Conservation (phyloP, 1,140 invertebrate species). For the Brachystomella parvula region DNA sequence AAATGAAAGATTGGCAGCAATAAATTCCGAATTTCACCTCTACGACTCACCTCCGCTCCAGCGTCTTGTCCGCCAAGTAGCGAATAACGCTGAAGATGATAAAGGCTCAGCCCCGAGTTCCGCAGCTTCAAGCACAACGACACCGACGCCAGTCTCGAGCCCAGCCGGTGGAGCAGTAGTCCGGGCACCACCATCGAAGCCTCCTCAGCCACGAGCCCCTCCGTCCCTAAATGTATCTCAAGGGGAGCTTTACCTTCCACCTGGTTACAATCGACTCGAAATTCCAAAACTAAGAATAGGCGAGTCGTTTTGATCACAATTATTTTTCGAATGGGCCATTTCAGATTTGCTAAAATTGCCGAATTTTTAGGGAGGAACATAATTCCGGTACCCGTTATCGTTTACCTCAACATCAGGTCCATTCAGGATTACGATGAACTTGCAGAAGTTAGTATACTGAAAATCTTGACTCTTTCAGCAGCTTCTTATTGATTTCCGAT, state of each 20-base stretch:
- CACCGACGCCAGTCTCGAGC: neutral
- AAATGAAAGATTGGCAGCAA: neutral
- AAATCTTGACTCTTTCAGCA: neutral
- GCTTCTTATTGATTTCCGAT: neutral
- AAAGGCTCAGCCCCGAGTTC: neutral
- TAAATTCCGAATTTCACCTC: neutral
- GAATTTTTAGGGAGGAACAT: neutral
- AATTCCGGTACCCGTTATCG: constrained; percentile 20
- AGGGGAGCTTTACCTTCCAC: constrained; percentile 25
- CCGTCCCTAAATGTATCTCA: neutral
- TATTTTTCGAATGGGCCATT: neutral
- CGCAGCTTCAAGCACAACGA: neutral
- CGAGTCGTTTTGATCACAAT: constrained; percentile 11
- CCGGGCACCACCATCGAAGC: neutral
- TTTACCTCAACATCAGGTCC: constrained; percentile 21
- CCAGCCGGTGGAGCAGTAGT: neutral
- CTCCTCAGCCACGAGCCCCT: constrained; percentile 1
- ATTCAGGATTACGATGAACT: constrained; percentile 16
- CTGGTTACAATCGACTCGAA: constrained; percentile 25
- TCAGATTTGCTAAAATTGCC: neutral
- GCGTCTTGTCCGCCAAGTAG: neutral
- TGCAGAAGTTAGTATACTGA: constrained; percentile 10
- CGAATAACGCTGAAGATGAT: neutral
- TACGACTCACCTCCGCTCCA: neutral
- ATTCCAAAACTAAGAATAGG: constrained; percentile 27